These are phyloP conservation scores for Diphyllodes magnificus DNA, from an alignment of 2,113 vertebrate genomes.

Conservation along the genomic window DNA sequence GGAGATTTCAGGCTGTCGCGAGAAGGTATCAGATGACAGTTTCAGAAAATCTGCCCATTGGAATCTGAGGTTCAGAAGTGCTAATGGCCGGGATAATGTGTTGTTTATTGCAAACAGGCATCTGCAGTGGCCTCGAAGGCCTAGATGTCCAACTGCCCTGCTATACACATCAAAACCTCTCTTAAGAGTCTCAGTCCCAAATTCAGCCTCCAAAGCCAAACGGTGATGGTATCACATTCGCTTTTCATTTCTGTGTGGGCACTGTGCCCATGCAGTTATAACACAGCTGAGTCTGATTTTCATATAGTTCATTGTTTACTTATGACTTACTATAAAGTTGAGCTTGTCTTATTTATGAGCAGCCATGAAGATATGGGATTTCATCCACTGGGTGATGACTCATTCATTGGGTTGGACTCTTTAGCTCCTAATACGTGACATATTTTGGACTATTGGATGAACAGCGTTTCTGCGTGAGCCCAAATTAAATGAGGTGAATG, in stretches of 20 bases:
- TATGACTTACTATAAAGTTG: conserved; percentile 62
- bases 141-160: background rate
- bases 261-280: background rate
- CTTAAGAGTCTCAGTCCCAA: background rate
- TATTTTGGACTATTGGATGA: conserved; percentile 23
- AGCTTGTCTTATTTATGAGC: conserved; percentile 56
- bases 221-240: conserved; percentile 19
- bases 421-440: conserved; percentile 37
- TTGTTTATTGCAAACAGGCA: conserved; percentile 6
- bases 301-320: conserved; percentile 62
- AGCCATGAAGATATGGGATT: conserved; percentile 49
- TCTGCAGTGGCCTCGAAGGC: background rate
- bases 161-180: background rate
- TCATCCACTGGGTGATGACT: conserved; percentile 58
- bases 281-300: conserved; percentile 61
- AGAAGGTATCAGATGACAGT: background rate
- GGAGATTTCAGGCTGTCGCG: background rate
- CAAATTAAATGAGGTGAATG: conserved; percentile 18
- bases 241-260: conserved; percentile 39
- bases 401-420: conserved; percentile 45
- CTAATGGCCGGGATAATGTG: background rate
- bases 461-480: background rate
- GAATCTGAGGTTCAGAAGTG: background rate
- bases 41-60: background rate
- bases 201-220: background rate